Evolutionary conservation across 2,113 vertebrate genomes (phyloP), one percentile per base, ranked within the genome.

Genomic region (crab-eating macaque (Macaca fascicularis)): DNA sequence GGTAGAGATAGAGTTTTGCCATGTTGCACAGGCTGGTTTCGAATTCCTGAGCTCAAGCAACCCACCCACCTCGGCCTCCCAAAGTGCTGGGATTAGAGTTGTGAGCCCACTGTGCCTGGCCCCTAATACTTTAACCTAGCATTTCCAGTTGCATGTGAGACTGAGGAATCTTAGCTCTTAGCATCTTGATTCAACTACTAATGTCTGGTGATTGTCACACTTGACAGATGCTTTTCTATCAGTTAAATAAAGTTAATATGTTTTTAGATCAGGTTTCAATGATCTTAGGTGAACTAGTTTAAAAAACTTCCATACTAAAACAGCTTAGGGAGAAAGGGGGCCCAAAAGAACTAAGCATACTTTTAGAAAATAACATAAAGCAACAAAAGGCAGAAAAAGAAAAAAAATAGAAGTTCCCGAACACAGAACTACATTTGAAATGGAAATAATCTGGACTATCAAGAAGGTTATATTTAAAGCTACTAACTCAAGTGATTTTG

Each of bases 211-310:
- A 69, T 25, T 72, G 38, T 43, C 61, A 2, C 8, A 52, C 23
- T 79, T 75, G 6, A 74, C 25, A 88, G 45, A 52, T 95, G 45
- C 38, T 96, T 81, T 93, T 55, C 16, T 75, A 10, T 82, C 30
- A 81, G 25, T 17, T 45, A 74, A 85, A 14, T 80, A 30, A 40
- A 88, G 32, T 79, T 76, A 45, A 75, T 61, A 25, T 75, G 30
- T 75, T 86, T 93, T 89, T 20, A 95, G 10, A 75, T 81, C 57
- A 90, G 61, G n/a, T 76, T 97, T 96, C 23, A 93, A n/a, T 90
- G 43, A 86, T 89, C 70, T 87, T 75, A 90, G 55, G 6, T 55
- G 50, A 76, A 16, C 43, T 48, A 48, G 14, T 76, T 90, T 35
- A 59, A 67, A 82, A 94, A 80, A 50, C 20, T 11, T 95, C 20